Evolutionary conservation across 2,888 invertebrate species (phyloP).

Genomic region (Deilephila porcellus): DNA sequence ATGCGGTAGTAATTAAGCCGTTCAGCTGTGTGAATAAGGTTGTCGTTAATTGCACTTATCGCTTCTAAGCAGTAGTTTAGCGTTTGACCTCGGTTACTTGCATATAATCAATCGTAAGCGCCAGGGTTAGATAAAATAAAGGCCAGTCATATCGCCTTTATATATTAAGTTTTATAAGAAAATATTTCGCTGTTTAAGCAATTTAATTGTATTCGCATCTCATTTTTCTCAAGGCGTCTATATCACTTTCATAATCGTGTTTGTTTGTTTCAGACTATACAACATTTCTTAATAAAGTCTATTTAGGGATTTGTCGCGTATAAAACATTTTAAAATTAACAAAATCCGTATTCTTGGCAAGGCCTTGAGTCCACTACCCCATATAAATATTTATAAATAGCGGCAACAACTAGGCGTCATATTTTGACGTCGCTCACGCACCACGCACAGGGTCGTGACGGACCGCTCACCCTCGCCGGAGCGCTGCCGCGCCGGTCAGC

Average conservation of each 20-base stretch:
- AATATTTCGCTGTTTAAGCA: background rate
- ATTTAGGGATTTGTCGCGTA: too few relatives aligned
- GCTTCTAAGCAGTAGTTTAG: conserved; percentile 4
- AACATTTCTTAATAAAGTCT: too few relatives aligned
- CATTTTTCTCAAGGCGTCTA: too few relatives aligned
- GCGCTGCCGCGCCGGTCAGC: conserved; percentile 35
- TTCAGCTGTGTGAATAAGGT: conserved; percentile 8
- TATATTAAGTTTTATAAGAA: background rate
- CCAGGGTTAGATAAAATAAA: conserved; percentile 21
- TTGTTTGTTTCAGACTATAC: too few relatives aligned
- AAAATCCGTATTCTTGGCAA: background rate
- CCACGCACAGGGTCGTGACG: conserved; percentile 36
- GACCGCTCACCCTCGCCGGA: conserved; percentile 29
- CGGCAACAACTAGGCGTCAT: conserved; percentile 17
- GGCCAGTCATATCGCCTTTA: background rate
- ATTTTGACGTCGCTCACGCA: conserved; percentile 44
- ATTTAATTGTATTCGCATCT: background rate
- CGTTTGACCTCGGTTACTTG: background rate
- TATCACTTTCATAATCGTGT: too few relatives aligned
- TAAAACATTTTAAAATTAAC: background rate
- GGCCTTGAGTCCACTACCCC: conserved; percentile 3
- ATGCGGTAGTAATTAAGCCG: conserved; percentile 10
- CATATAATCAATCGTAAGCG: conserved; percentile 12
- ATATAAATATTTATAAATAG: conserved; percentile 26
- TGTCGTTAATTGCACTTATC: conserved; percentile 17